Conservation (phyloP, 2,797 vertebrate species). For the Ataeniobius toweri region DNA sequence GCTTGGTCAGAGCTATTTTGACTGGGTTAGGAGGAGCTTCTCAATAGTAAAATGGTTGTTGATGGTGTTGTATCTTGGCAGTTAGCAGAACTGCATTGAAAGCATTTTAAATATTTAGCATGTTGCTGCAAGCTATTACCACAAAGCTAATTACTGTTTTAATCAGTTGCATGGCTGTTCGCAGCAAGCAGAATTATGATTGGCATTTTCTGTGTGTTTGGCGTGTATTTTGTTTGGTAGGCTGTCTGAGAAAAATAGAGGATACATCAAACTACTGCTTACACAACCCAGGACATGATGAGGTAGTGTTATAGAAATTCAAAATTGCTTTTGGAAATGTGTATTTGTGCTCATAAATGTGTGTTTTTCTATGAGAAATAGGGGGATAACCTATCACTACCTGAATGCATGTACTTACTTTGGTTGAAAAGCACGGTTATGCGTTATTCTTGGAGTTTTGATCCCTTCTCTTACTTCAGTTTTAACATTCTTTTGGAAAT, state of each 20-base stretch:
- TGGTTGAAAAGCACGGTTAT: neutral
- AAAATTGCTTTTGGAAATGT: neutral
- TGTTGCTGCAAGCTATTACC: neutral
- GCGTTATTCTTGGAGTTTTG: neutral
- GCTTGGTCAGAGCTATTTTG: no score
- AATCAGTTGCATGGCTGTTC: neutral
- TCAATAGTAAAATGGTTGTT: no score
- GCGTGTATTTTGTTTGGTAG: neutral
- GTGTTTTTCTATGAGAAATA: conserved; percentile 15
- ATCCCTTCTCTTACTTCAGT: neutral
- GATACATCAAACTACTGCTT: neutral
- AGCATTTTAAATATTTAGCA: neutral
- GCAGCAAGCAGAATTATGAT: neutral
- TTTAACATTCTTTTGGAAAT: conserved; percentile 3
- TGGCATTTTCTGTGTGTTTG: neutral
- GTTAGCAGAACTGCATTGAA: neutral
- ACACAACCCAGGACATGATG: neutral
- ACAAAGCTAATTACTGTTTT: neutral
- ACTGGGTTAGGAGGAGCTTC: no score
- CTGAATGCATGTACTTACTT: neutral
- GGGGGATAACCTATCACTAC: neutral
- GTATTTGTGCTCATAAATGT: neutral
- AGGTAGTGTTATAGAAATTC: neutral
- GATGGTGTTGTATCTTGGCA: no score
- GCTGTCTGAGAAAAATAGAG: neutral